Evolutionary conservation across 2,888 invertebrate species (phyloP).

Genomic region (Drosophila nr. fundita): DNA sequence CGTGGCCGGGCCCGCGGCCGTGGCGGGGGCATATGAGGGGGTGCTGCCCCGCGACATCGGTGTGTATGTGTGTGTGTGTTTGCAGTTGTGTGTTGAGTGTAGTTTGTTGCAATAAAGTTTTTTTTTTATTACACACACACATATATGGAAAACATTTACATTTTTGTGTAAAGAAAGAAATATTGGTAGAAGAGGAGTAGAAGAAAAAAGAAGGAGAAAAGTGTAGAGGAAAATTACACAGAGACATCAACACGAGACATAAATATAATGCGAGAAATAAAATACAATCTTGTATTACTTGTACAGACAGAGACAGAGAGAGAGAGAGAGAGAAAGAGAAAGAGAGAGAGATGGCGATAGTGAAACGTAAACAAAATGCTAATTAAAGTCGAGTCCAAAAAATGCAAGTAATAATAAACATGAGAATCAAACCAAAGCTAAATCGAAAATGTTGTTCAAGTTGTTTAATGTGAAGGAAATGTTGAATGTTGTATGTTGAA

Average conservation of each 20-base stretch:
- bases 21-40: conserved; percentile 45
- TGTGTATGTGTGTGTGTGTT: conserved; percentile 21
- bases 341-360: conserved; percentile 50
- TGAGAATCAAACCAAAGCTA: conserved; percentile 8
- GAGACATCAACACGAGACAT: conserved; percentile 53
- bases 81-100: conserved; percentile 11
- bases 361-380: conserved; percentile 66
- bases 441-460: conserved; percentile 32
- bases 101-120: conserved; percentile 55
- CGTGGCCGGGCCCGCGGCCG: conserved; percentile 66
- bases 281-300: conserved; percentile 35
- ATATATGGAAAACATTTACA: conserved; percentile 3
- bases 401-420: conserved; percentile 61
- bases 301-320: background rate
- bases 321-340: conserved; percentile 13
- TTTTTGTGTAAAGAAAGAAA: conserved; percentile 20
- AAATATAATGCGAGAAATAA: conserved; percentile 31
- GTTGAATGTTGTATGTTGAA: conserved; percentile 7
- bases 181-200: conserved; percentile 39
- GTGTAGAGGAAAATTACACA: conserved; percentile 76
- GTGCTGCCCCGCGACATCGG: conserved; percentile 40
- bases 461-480: conserved; percentile 26
- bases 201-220: conserved; percentile 59
- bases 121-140: conserved; percentile 48
- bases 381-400: conserved; percentile 58